These are phyloP conservation scores for Barbus barbus DNA, from an alignment of 2,113 vertebrate species.

Conservation along the genomic window DNA sequence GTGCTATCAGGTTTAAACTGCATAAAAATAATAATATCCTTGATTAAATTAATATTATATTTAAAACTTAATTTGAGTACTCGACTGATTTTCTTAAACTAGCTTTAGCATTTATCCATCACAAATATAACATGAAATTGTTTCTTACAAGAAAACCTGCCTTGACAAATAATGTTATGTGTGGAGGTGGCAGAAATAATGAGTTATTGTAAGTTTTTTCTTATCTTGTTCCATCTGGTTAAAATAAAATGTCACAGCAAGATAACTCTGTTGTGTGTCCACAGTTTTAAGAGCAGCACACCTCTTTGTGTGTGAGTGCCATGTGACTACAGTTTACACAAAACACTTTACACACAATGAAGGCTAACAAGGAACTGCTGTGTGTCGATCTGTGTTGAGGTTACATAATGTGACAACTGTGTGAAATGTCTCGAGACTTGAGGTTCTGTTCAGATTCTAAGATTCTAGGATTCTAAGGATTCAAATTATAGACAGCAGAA, in stretches of 20 bases:
- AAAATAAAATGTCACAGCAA: no score
- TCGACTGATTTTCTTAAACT: background rate
- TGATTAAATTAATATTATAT: no score
- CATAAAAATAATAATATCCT: background rate
- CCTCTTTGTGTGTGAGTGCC: background rate
- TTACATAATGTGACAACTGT: conserved; percentile 33
- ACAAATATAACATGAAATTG: background rate
- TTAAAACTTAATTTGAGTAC: background rate
- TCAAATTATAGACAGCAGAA: no score
- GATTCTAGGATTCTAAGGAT: background rate
- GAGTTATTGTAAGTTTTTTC: no score
- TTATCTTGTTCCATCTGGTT: background rate
- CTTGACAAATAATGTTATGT: background rate
- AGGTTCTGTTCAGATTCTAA: conserved; percentile 7
- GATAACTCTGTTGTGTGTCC: no score
- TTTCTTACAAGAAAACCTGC: background rate
- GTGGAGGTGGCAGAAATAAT: background rate
- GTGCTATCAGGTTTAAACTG: background rate
- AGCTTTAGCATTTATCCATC: no score
- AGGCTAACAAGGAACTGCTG: background rate
- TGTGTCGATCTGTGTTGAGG: background rate
- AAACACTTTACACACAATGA: background rate
- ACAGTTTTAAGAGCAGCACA: background rate
- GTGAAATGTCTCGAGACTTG: background rate
- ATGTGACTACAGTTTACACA: conserved; percentile 28